Conservation (phyloP, 2,113 vertebrate species). For the Microcebus griseorufus region DNA sequence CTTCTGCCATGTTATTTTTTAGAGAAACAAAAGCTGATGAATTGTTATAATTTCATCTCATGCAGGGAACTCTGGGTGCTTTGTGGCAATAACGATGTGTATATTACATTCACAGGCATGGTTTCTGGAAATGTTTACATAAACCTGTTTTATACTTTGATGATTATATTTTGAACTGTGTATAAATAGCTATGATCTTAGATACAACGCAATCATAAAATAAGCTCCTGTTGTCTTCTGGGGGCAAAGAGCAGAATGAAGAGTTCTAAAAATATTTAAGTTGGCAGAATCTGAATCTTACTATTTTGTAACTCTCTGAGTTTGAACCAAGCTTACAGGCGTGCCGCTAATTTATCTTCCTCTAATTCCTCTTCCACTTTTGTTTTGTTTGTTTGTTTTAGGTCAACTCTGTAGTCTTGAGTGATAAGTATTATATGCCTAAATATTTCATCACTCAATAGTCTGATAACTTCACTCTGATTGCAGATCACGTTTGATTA, state of each 20-base stretch:
- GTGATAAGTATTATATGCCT: background rate
- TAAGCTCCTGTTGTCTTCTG: slow-evolving; percentile 30
- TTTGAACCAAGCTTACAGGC: background rate
- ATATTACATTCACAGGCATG: background rate
- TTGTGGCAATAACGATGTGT: background rate
- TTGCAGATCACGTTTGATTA: background rate
- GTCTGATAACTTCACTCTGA: background rate
- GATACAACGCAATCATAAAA: slow-evolving; percentile 50
- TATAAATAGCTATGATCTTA: slow-evolving; percentile 54
- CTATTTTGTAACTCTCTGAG: background rate
- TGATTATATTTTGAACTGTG: slow-evolving; percentile 54
- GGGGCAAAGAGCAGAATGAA: background rate
- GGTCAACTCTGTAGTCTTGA: background rate
- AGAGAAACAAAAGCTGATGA: slow-evolving; percentile 56
- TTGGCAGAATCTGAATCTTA: slow-evolving; percentile 4
- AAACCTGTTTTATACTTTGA: slow-evolving; percentile 56
- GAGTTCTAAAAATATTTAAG: slow-evolving; percentile 23
- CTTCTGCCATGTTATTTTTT: slow-evolving; percentile 52
- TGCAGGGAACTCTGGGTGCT: background rate
- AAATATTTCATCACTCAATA: background rate
- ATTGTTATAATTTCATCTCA: slow-evolving; percentile 51
- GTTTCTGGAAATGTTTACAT: slow-evolving; percentile 43
- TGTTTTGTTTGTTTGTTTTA: background rate
- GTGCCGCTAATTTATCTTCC: background rate
- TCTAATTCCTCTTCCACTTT: background rate